Evolutionary conservation across 2,113 vertebrate genomes (phyloP), one percentile per base, ranked within the genome.

Genomic region (Pollimyrus isidori): DNA sequence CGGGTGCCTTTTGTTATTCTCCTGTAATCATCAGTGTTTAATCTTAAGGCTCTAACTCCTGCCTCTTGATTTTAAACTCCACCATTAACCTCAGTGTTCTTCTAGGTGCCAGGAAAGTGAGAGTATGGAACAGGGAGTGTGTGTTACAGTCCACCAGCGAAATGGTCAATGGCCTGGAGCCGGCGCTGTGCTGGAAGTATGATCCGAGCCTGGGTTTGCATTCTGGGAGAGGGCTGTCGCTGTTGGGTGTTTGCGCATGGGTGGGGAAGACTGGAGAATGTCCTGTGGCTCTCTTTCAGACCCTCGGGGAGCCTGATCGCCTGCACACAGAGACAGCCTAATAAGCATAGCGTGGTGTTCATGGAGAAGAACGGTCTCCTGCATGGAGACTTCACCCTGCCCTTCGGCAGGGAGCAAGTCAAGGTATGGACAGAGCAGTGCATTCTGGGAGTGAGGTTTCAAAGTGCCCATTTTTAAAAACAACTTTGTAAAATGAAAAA

Each of bases 361-460:
- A 90, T 99, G 95, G 98, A 99, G 94, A 99, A 97, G 95, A 99
- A 99, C 48, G 98, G 98, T 21, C 97, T 99, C 87, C 95, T 98
- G 91, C 98, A 99, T 13, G 98, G 98, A 88, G 97, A 98, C 62
- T 99, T 99, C 92, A 96, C 96, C 15, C 95, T 99, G 83, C 98
- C 97, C 0, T 97, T 97, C 91, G 90, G 92, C 85, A 98, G 96
- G 90, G 98, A 97, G 82, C 96, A 96, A 52, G 95, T 95, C 87
- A 97, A 97, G 96, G 98, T 97, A 92, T 26, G 88, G 62, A 69
- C n/a, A 30, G 62, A 69, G 62, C 62, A 69, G n/a, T 69, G 62
- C 62, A 13, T 69, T 3, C 62, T 69, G 62, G 62, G 62, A 69
- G 3, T 30, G 26, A 26, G 26, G n/a, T 11, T 69, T 69, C 62